phyloP scores from a whole-genome alignment of 2,888 invertebrate species.

The Parochlus steinenii region DNA sequence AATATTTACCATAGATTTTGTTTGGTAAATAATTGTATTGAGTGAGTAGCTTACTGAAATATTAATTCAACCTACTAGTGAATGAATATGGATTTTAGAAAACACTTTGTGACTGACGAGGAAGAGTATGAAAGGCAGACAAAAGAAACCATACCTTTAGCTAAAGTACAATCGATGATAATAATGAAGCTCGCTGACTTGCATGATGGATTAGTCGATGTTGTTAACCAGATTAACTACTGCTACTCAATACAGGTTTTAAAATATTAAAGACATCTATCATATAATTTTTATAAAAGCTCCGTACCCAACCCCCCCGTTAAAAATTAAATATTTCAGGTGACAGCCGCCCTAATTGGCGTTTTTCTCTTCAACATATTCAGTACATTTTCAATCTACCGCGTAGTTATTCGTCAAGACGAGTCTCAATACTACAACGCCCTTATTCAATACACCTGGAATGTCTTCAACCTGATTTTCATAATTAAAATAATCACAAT shows the following conservation, averaged over 20 bases:
- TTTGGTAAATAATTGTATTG: slow-evolving; percentile 1
- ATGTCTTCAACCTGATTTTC: slow-evolving; percentile 2
- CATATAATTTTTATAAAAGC: too few species aligned
- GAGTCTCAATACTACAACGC: background rate
- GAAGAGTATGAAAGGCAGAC: too few species aligned
- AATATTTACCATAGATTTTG: slow-evolving; percentile 1
- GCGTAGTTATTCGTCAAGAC: slow-evolving; percentile 4
- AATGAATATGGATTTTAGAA: background rate
- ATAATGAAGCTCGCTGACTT: slow-evolving; percentile 6
- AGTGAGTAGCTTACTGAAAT: background rate
- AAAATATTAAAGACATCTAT: too few species aligned
- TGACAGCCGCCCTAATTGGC: too few species aligned
- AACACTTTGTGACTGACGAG: slow-evolving; percentile 6
- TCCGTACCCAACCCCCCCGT: too few species aligned
- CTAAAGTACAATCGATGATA: too few species aligned
- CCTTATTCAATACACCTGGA: slow-evolving; percentile 6
- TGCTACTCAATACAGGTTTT: too few species aligned
- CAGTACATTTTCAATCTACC: slow-evolving; percentile 9
- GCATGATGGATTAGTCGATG: slow-evolving; percentile 5
- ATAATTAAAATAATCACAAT: background rate
- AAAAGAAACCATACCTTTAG: too few species aligned
- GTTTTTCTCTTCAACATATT: too few species aligned
- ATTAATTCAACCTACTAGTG: background rate
- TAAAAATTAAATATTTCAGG: too few species aligned
- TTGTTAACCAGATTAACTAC: slow-evolving; percentile 1